Base-by-base conservation (phyloP, 2,888 invertebrate genomes). In the Euzophera pinguis region DNA sequence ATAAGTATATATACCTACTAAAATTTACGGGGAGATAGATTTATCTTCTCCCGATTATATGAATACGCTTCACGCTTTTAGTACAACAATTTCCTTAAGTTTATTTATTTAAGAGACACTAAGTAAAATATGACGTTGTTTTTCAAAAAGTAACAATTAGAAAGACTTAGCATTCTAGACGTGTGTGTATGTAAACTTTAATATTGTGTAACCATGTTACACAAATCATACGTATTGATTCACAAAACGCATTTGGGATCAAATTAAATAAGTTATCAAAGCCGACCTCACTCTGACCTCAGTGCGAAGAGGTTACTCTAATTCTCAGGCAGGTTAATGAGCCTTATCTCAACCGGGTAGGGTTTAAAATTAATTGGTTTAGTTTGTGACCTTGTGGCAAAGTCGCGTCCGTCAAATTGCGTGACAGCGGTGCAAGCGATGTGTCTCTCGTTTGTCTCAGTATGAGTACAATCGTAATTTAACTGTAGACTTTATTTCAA, bases 251-350 rank as follows among this genome's bases (percentile, higher is more conserved):
- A 58, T 55, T 55, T 51, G 39, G 47, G 47, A 47, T 67, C 61
- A 54, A 61, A 65, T 71, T 69, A 66, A 61, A 56, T 61, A 54
- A 57, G 64, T 54, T 65, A 72, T 69, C 59, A 65, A 53, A 60
- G 48, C 47, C 61, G 78, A 78, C 84, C 81, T 83, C 68, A 65
- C 53, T 56, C 45, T 67, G 76, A 80, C 84, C 82, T 83, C 63
- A 39, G 49, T 47, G 50, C 32, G 65, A 70, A 79, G 61, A 78
- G 78, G 80, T 73, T 71, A 57, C 52, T 53, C 12, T n/a, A 39
- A 14, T 29, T 41, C 34, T 34, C 16, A 32, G 16, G 27, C 50
- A 52, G 50, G 50, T 53, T 57, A 50, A 55, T 55, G 37, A 42
- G 39, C 16, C 56, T 56, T 58, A 56, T 34, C 13, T 38, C 50